Base-by-base conservation (phyloP, 2,888 invertebrate species). In the Drosophila ustulata region DNA sequence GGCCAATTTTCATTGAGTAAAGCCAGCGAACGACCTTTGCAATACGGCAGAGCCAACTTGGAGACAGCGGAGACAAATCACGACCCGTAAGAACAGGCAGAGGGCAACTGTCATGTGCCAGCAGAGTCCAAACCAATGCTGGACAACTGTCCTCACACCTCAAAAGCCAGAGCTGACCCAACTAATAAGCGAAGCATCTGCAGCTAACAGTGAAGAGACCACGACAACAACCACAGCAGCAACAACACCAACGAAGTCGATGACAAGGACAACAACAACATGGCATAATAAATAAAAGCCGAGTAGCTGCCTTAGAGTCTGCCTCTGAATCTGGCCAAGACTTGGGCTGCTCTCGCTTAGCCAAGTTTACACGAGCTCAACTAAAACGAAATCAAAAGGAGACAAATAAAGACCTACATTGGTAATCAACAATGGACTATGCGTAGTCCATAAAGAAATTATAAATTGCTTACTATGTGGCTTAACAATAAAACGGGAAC, bases 201-300 rank as follows among this genome's bases (percentile, higher is more conserved):
- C 78, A 71, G 64, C 72, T 76, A 71, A 72, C 63, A 72, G 46
- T 72, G 66, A 66, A 66, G 62, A 68, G 51, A 59, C 75, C 51
- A 78, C 51, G 34, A 64, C 56, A 61, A 66, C 28, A 64, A 61
- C 66, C 51, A 18, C 58, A 63, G 47, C 59, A 61, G 34, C 45
- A 52, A 25, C 67, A 34, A 34, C 62, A 49, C 41, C 64, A 49
- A 65, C 63, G 39, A 61, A 62, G 62, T 47, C 41, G 63, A 51
- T 52, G 46, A 50, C 57, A 65, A 41, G 8, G 70, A 34, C 64
- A 71, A 64, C 69, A 88, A 62, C 80, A 72, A 75, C 76, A 68
- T 76, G 85, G 89, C 79, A 89, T 79, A 89, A 85, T 89, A 85
- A 85, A 85, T 85, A 85, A 85, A 85, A 85, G 88, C 85, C 89